Base-by-base conservation (phyloP, 1,140 invertebrate species). In the Lasaia peninsularis region DNA sequence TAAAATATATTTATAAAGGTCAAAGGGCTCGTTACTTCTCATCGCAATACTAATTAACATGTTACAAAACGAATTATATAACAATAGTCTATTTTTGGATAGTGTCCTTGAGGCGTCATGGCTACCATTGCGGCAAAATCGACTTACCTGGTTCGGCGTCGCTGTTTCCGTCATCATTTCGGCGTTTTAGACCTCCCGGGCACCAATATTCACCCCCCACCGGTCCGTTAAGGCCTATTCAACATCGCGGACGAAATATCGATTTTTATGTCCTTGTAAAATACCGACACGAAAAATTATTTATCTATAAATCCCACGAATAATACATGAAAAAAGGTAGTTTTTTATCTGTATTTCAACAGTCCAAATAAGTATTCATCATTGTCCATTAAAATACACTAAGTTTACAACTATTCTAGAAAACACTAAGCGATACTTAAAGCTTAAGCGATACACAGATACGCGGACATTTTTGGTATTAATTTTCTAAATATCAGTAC, bases 81-180 rank as follows among this genome's bases (percentile, higher is more conserved):
- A 48, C 54, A 60, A 60, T 60, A 28, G 12, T 54, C 37, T 60
- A 50, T 34, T 50, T 40, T 55, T 31, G 53, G 53, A 10, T 14
- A 52, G 48, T 76, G 76, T 74, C 78, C 75, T 81, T 79, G 74
- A 78, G 65, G 69, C 20, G 44, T 14, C 53, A 52, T 48, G 10
- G 40, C 54, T 69, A 50, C 54, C 60, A 62, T 61, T 80, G 75
- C 73, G 75, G 71, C 50, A 60, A 52, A 56, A 56, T 24, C 48
- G 59, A 66, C 70, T 64, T 69, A 87, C 84, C 84, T 87, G 84
- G 52, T 68, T 85, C 57, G 84, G 84, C 80, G 84, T 81, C 72
- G 80, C 83, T 63, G 81, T 82, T 61, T 87, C 84, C 40, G 84
- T 87, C 58, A 81, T 87, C 84, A 87, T 87, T 56, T 79, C 73